A percentile compares a stretch with the other conserved stretches of the same genome.
These are phyloP conservation scores for Ectobius pallidus DNA, from an alignment of 2,888 invertebrate species.

Conservation along the genomic window DNA sequence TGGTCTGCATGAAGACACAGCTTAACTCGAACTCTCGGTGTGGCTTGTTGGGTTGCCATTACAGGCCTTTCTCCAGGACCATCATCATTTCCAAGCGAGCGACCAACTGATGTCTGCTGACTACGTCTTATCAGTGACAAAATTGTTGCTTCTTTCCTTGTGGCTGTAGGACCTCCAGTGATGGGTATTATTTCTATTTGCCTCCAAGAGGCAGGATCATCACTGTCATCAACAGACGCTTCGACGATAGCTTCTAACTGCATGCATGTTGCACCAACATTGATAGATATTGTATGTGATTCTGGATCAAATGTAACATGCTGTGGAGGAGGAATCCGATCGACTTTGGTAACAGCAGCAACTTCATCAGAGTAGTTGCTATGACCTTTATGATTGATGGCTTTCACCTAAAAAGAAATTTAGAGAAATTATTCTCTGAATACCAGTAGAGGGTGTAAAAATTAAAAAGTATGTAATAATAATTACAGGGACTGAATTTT, in stretches of 20 bases:
- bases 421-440: background rate
- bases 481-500: no score
- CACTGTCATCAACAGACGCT: slow-evolving; percentile 63
- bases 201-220: slow-evolving; percentile 60
- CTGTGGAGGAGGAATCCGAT: slow-evolving; percentile 79
- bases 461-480: no score
- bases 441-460: no score
- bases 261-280: slow-evolving; percentile 78
- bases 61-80: slow-evolving; percentile 58
- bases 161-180: slow-evolving; percentile 65
- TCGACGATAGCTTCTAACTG: slow-evolving; percentile 79
- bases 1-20: slow-evolving; percentile 81
- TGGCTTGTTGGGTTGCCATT: slow-evolving; percentile 52
- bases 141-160: slow-evolving; percentile 72
- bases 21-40: slow-evolving; percentile 71
- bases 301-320: slow-evolving; percentile 84
- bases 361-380: slow-evolving; percentile 88
- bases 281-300: slow-evolving; percentile 76
- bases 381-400: slow-evolving; percentile 84
- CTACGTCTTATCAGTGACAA: slow-evolving; percentile 63
- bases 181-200: slow-evolving; percentile 75
- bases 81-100: slow-evolving; percentile 53
- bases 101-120: slow-evolving; percentile 37
- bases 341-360: slow-evolving; percentile 80
- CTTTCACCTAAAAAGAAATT: slow-evolving; percentile 68